Conservation (phyloP, 2,888 invertebrate species). For the Tuta absoluta region DNA sequence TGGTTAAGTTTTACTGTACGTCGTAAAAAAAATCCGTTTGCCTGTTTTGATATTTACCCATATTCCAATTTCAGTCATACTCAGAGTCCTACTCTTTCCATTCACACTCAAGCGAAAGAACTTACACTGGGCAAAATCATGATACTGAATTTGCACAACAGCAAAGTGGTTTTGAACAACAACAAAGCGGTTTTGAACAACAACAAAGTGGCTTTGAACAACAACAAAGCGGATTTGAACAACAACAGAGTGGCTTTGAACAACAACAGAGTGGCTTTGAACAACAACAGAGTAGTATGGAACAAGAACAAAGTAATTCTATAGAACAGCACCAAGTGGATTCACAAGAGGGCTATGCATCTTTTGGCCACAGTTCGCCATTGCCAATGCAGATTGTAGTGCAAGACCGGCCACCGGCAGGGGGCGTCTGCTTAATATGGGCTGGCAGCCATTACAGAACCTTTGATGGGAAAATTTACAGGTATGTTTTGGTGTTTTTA, state of each 20-base stretch:
- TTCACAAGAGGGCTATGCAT: conserved; percentile 7
- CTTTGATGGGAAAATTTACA: conserved; percentile 90
- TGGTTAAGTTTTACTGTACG: no score
- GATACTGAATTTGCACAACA: background rate
- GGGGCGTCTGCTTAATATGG: conserved; percentile 90
- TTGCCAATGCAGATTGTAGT: conserved; percentile 40
- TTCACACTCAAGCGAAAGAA: background rate
- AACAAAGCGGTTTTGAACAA: background rate
- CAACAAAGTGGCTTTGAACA: conserved; percentile 17
- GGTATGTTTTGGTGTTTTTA: no score
- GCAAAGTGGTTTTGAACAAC: background rate
- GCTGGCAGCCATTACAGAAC: conserved; percentile 90
- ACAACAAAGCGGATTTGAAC: conserved; percentile 13
- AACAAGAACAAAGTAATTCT: conserved; percentile 22
- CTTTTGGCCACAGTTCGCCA: background rate
- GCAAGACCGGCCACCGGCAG: conserved; percentile 77
- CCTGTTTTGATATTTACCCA: no score
- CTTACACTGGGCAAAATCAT: background rate
- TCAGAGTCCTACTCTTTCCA: background rate
- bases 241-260: conserved; percentile 9
- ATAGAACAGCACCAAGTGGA: background rate
- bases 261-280: conserved; percentile 23
- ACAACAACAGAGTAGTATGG: conserved; percentile 18
- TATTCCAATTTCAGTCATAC: no score
- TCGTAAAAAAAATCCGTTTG: no score